A percentile compares a stretch with the other conserved stretches of the same genome.
Conservation (phyloP, 2,113 vertebrate genomes). For the Eidolon helvum region DNA sequence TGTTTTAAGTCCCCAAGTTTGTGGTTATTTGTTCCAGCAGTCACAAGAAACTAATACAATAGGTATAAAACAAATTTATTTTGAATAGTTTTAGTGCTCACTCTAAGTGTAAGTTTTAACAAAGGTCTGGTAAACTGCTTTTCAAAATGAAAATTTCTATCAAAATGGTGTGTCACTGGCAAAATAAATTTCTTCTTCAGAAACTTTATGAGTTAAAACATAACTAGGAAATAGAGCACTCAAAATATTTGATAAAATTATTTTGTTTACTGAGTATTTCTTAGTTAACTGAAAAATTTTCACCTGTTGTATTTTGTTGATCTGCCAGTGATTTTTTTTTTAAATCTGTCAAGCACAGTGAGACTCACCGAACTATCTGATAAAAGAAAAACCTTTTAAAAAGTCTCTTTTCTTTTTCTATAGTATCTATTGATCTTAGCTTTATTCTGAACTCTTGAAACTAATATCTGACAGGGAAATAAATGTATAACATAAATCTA, state of each 20-base stretch:
- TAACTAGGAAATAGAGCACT: not conserved
- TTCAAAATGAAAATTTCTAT: not conserved
- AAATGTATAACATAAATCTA: not conserved
- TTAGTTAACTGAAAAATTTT: not conserved
- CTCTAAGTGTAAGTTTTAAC: not conserved
- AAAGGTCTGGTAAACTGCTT: not conserved
- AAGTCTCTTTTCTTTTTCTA: not conserved
- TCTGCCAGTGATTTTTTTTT: not conserved
- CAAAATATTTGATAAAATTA: not conserved
- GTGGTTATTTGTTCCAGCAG: not conserved
- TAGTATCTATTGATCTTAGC: not conserved
- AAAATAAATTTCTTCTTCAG: not conserved
- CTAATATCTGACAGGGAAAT: not conserved
- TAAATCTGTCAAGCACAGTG: not conserved
- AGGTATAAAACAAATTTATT: not conserved
- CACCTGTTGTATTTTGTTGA: not conserved
- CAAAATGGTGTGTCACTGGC: not conserved
- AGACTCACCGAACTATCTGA: not conserved
- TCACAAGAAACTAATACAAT: not conserved
- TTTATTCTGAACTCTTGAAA: not conserved
- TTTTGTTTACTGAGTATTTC: conserved; percentile 14
- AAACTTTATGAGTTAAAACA: not conserved
- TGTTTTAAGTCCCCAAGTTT: not conserved
- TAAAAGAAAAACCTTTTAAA: not conserved
- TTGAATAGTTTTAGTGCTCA: not conserved